Evolutionary conservation across 2,797 vertebrate species (phyloP).

Genomic region (Pachyuromys duprasi): DNA sequence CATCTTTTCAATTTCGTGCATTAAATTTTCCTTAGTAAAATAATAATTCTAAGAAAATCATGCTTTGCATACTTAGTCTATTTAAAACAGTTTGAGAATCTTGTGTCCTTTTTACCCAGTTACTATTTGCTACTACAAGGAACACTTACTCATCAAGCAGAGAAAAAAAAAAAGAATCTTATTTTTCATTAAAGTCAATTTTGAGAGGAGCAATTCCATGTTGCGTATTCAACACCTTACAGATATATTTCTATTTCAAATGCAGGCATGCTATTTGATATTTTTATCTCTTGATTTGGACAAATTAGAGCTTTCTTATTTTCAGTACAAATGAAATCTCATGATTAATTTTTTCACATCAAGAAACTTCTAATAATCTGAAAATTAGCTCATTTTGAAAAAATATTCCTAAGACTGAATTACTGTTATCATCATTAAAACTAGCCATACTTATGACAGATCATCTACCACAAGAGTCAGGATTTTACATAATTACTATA

Average conservation of each 20-base stretch:
- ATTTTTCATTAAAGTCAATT: slow-evolving; percentile 62
- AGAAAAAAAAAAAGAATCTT: slow-evolving; percentile 39
- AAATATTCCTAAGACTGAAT: slow-evolving; percentile 52
- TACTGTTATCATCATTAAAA: slow-evolving; percentile 42
- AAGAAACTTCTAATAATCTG: slow-evolving; percentile 42
- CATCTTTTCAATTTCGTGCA: background rate
- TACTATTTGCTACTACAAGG: slow-evolving; percentile 49
- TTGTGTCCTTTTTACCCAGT: background rate
- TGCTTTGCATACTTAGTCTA: background rate
- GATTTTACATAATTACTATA: slow-evolving; percentile 59
- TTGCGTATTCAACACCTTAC: slow-evolving; percentile 37
- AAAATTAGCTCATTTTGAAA: slow-evolving; percentile 67
- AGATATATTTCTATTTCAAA: slow-evolving; percentile 11
- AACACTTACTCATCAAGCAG: slow-evolving; percentile 54
- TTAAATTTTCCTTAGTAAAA: slow-evolving; percentile 59
- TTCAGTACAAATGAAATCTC: slow-evolving; percentile 54
- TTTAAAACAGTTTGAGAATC: slow-evolving; percentile 58
- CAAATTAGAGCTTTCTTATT: slow-evolving; percentile 51
- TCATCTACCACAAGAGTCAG: slow-evolving; percentile 58
- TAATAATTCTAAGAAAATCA: slow-evolving; percentile 48
- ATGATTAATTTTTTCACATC: slow-evolving; percentile 39
- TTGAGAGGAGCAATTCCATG: slow-evolving; percentile 3
- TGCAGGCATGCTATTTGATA: slow-evolving; percentile 11
- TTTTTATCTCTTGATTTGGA: background rate
- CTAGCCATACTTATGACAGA: slow-evolving; percentile 41